Evolutionary conservation across 2,797 vertebrate genomes (phyloP).

Genomic region (Phyllotis vaccarum): DNA sequence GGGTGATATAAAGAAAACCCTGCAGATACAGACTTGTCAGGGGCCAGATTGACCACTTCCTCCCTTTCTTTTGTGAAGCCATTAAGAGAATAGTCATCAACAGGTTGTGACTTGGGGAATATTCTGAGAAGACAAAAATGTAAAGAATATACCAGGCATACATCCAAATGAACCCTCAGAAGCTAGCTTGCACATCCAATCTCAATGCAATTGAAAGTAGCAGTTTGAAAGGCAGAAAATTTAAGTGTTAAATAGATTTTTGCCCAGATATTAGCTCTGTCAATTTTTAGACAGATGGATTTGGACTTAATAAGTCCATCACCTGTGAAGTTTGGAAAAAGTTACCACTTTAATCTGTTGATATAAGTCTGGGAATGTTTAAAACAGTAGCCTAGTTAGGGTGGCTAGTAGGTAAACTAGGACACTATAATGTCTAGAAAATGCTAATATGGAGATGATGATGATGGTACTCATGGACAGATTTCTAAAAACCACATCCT

Average conservation of each 20-base stretch:
- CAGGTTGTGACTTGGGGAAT: not conserved
- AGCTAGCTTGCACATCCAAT: not conserved
- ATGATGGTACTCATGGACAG: not conserved
- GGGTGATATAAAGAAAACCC: not conserved
- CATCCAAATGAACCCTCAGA: not conserved
- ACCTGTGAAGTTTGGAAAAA: not conserved
- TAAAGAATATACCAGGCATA: not conserved
- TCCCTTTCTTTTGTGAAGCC: not conserved
- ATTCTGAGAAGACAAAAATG: not conserved
- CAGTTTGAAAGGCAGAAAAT: not conserved
- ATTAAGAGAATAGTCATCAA: not conserved
- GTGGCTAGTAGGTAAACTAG: not conserved
- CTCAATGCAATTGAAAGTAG: not conserved
- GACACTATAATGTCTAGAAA: not conserved
- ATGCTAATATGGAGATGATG: not conserved
- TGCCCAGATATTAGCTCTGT: not conserved
- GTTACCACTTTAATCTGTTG: not conserved
- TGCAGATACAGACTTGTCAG: not conserved
- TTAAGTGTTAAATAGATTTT: not conserved
- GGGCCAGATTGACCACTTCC: not conserved
- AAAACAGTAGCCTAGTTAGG: not conserved
- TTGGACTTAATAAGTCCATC: not conserved
- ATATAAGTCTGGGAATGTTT: not conserved
- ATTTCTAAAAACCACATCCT: not conserved
- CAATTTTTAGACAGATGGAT: not conserved